Base-by-base conservation (phyloP, 2,797 vertebrate species). In the Epinephelus coioides region DNA sequence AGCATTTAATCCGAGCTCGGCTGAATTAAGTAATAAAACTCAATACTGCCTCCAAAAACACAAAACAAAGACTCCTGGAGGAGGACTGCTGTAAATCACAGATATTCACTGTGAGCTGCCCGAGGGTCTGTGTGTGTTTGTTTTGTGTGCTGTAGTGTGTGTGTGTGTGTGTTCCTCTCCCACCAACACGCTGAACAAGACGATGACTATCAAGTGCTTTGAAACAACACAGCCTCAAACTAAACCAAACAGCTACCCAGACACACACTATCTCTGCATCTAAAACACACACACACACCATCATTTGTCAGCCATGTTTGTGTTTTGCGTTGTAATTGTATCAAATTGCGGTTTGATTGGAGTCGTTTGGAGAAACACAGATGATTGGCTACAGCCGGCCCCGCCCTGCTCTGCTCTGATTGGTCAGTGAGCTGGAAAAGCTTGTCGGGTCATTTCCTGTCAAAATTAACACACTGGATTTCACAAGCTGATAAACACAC, bases 321-420 rank as follows among this genome's bases (percentile, higher is more conserved):
- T 83, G 73, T 84, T 86, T 83, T 81, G 69, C 21, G 25, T 81
- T 78, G 65, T 86, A 92, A 93, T 90, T 89, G 88, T 85, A 77
- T 86, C 63, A 91, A 93, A 94, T 93, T 91, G 84, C 44, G 25
- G 73, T 77, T 84, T 86, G 92, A 94, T 93, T 95, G 71, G 72
- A 76, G 87, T 62, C 27, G 76, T 87, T 88, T 87, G 70, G 67
- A 46, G 73, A 64, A 76, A 57, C 73, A 60, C 47, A 72, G 57
- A 76, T 85, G 79, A 84, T 61, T 84, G 73, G 82, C 78, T 82
- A n/a, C 50, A 67, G 79, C 57, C 55, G 81, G 82, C 79, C 84
- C 80, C 86, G 82, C 91, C 88, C 80, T 70, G 60, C 82, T 87
- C 59, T 12, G 25, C 80, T 90, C 72, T 66, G 88, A 93, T 92